Percentiles rank a stretch among this genome's conserved stretches.
phyloP scores from a whole-genome alignment of 1,140 invertebrate genomes.

The Trichonephila inaurata region DNA sequence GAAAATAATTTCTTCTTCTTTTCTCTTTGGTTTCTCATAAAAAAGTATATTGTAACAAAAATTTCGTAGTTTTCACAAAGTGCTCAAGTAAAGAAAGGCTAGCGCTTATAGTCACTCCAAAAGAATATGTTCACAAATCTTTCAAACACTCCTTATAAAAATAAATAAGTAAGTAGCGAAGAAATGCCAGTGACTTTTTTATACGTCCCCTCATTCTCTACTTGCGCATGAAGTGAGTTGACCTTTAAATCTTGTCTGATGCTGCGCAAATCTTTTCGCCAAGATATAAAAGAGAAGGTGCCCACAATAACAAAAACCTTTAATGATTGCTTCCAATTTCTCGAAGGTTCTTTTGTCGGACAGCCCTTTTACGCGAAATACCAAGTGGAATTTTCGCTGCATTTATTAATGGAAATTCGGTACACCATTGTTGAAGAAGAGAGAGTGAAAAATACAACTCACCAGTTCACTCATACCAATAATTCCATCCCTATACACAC shows the following conservation, averaged over 20 bases:
- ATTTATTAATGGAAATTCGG: constrained; percentile 18
- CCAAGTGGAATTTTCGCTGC: not conserved
- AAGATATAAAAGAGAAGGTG: constrained; percentile 12
- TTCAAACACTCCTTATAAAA: too few relatives aligned
- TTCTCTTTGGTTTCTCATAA: too few relatives aligned
- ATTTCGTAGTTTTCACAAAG: too few relatives aligned
- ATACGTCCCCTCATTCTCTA: not conserved
- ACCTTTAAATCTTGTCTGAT: constrained; percentile 8
- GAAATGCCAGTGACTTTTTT: not conserved
- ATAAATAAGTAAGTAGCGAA: not conserved
- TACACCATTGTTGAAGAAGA: not conserved
- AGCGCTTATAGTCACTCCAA: too few relatives aligned
- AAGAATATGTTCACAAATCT: too few relatives aligned
- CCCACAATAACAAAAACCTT: constrained; percentile 34
- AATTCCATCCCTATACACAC: not conserved
- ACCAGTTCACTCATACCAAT: not conserved
- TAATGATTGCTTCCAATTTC: constrained; percentile 38
- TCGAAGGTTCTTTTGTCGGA: not conserved
- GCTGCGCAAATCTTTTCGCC: constrained; percentile 25
- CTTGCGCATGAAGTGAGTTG: constrained; percentile 8
- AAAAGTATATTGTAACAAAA: too few relatives aligned
- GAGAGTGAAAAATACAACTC: not conserved
- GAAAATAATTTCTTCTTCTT: too few relatives aligned
- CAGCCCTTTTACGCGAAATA: constrained; percentile 7
- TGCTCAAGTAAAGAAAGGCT: too few relatives aligned